A percentile compares a stretch with the other conserved stretches of the same genome.
Conservation (phyloP, 2,113 vertebrate species). For the Albula glossodonta region DNA sequence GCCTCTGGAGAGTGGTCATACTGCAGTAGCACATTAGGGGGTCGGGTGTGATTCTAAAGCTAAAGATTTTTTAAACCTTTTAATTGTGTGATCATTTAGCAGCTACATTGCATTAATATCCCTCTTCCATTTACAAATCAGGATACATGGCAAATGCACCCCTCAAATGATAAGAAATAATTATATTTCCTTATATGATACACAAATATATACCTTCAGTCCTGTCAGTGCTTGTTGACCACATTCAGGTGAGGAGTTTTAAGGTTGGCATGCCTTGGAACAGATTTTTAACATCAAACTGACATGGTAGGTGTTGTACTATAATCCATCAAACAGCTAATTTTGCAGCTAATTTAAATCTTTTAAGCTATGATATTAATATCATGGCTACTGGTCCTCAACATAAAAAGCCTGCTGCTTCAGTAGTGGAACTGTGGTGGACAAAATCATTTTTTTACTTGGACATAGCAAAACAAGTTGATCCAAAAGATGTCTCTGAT, state of each 20-base stretch:
- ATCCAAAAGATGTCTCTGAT: too few relatives aligned
- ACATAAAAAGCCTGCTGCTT: background rate
- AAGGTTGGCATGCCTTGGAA: background rate
- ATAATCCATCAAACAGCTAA: background rate
- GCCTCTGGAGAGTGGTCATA: conserved; percentile 3
- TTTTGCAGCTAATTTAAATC: too few relatives aligned
- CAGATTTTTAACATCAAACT: background rate
- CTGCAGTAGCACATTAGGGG: background rate
- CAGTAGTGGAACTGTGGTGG: background rate
- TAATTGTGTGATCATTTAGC: background rate
- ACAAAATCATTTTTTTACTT: too few relatives aligned
- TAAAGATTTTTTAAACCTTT: background rate
- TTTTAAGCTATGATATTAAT: background rate
- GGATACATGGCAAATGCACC: background rate
- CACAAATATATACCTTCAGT: background rate
- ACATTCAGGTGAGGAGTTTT: background rate
- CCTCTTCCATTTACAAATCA: background rate
- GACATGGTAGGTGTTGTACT: background rate
- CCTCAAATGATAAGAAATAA: background rate
- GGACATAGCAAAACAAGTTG: too few relatives aligned
- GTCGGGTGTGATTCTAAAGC: background rate
- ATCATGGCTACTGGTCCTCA: background rate
- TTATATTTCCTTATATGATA: background rate
- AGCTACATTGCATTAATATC: background rate
- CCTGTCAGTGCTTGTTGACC: background rate